Conservation (phyloP, 1,140 invertebrate genomes). For the Monomorium pharaonis region DNA sequence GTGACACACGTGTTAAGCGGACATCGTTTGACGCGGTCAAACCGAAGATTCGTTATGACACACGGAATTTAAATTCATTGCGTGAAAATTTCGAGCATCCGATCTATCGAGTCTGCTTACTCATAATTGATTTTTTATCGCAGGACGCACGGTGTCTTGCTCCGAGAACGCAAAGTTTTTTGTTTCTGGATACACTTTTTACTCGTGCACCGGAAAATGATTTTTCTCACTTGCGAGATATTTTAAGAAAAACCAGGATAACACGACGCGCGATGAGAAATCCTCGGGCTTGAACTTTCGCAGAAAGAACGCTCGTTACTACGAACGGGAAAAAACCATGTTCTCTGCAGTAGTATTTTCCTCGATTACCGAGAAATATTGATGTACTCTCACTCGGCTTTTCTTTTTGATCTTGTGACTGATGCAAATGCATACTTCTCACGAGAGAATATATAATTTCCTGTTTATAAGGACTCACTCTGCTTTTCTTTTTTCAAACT, state of each 20-base stretch:
- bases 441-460: neutral
- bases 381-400: neutral
- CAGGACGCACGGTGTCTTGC: neutral
- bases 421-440: neutral
- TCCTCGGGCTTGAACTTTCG: neutral
- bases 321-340: neutral
- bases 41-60: neutral
- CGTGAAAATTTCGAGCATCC: slow-evolving; percentile 65
- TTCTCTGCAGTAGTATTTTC: neutral
- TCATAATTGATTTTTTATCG: slow-evolving; percentile 66
- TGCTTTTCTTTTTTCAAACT: neutral
- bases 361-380: neutral
- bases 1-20: slow-evolving; percentile 24
- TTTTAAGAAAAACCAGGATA: slow-evolving; percentile 18
- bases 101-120: slow-evolving; percentile 19
- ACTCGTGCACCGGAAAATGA: neutral
- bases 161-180: neutral
- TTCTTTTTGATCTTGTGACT: neutral
- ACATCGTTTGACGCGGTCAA: slow-evolving; percentile 37
- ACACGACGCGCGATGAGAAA: slow-evolving; percentile 3
- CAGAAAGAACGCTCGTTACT: neutral
- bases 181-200: neutral
- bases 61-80: slow-evolving; percentile 32
- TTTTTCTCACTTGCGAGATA: neutral
- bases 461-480: neutral